phyloP scores from a whole-genome alignment of 2,888 invertebrate species.

The Epinotia ramella region DNA sequence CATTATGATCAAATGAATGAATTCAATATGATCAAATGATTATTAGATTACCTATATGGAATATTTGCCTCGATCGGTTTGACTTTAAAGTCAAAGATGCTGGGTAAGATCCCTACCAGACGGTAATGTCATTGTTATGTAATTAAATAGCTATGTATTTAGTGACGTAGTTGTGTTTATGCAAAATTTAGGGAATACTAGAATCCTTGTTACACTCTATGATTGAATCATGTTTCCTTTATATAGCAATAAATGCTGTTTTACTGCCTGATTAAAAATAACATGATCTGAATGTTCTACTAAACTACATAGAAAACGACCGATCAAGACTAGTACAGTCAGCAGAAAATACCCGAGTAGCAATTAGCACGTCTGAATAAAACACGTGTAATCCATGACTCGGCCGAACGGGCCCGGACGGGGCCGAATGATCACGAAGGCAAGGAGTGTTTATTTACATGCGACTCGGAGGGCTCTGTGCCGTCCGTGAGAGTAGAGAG shows the following conservation, averaged over 20 bases:
- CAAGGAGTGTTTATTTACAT: slow-evolving; percentile 65
- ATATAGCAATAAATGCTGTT: not conserved
- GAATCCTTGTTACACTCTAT: not conserved
- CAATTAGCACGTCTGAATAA: slow-evolving; percentile 64
- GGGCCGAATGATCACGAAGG: slow-evolving; percentile 55
- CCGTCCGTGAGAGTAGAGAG: slow-evolving; percentile 48
- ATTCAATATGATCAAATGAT: too few relatives aligned
- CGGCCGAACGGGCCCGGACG: slow-evolving; percentile 49
- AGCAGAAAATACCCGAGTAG: slow-evolving; percentile 51
- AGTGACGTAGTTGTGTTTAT: too few relatives aligned
- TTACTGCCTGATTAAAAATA: not conserved
- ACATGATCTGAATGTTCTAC: not conserved
- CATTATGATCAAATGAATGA: too few relatives aligned
- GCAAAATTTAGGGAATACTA: too few relatives aligned
- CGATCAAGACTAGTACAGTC: slow-evolving; percentile 47
- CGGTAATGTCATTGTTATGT: too few relatives aligned
- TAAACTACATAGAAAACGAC: slow-evolving; percentile 6
- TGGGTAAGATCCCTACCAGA: too few relatives aligned
- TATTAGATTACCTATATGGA: too few relatives aligned
- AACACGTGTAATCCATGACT: slow-evolving; percentile 58
- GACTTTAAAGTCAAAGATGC: too few relatives aligned
- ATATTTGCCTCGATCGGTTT: too few relatives aligned
- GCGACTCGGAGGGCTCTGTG: slow-evolving; percentile 54
- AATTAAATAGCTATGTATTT: too few relatives aligned
- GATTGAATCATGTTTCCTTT: not conserved